Conservation (phyloP, 2,888 invertebrate species). For the Caenorhabditis macrosperma region DNA sequence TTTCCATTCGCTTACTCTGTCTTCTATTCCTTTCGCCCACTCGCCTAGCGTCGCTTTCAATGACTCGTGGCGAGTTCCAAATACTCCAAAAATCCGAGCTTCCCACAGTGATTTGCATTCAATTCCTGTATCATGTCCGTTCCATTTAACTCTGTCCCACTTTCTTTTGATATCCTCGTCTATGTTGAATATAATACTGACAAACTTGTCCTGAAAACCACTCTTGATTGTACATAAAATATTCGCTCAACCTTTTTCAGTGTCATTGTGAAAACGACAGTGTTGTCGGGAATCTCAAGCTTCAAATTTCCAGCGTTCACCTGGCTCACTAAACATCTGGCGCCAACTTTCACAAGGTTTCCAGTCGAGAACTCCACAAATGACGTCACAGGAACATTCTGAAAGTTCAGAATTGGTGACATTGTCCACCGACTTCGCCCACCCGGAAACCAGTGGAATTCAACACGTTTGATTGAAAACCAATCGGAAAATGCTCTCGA, state of each 20-base stretch:
- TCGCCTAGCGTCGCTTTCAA: slow-evolving; percentile 32
- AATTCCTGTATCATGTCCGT: slow-evolving; percentile 51
- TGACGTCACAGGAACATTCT: neutral
- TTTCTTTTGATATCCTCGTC: slow-evolving; percentile 65
- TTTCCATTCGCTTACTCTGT: neutral
- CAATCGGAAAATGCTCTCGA: slow-evolving; percentile 7
- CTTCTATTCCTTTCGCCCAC: slow-evolving; percentile 27
- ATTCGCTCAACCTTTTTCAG: slow-evolving; percentile 14
- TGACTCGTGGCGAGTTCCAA: slow-evolving; percentile 28
- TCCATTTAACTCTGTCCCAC: slow-evolving; percentile 49
- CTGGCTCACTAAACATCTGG: slow-evolving; percentile 43
- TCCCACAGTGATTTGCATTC: slow-evolving; percentile 45
- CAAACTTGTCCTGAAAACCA: slow-evolving; percentile 41
- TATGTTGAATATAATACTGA: slow-evolving; percentile 57
- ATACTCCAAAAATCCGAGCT: slow-evolving; percentile 39
- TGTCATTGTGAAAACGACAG: slow-evolving; percentile 49
- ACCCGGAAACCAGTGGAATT: neutral
- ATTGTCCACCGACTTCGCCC: too few species aligned
- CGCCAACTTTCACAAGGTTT: slow-evolving; percentile 13
- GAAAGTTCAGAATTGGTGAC: neutral
- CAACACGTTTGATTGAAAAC: slow-evolving; percentile 13
- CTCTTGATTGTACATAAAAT: slow-evolving; percentile 34
- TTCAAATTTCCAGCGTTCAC: slow-evolving; percentile 8
- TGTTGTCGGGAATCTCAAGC: slow-evolving; percentile 20
- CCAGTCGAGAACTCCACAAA: slow-evolving; percentile 28